A percentile compares a stretch with the other conserved stretches of the same genome.
These are phyloP conservation scores for Holothuria leucospilota DNA, from an alignment of 53 echinoderm and acorn worm genomes.

Conservation along the genomic window DNA sequence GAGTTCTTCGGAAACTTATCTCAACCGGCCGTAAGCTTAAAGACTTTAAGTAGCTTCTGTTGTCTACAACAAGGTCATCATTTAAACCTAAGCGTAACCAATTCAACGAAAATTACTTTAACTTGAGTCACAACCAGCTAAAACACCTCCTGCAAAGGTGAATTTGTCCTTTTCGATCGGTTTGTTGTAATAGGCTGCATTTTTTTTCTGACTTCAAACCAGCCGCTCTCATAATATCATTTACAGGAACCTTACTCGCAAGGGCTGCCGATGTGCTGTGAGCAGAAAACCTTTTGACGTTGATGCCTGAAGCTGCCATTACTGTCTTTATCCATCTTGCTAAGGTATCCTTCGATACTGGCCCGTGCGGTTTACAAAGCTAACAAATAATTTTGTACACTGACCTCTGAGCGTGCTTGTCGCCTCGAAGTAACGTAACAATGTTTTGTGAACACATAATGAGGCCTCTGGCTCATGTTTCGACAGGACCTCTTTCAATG, in stretches of 20 bases:
- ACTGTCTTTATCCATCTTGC: background rate
- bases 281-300: background rate
- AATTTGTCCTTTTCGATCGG: background rate
- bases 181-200: slow-evolving; percentile 30
- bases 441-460: background rate
- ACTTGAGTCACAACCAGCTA: too few species aligned
- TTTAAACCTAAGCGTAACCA: too few species aligned
- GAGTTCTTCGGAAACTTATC: too few species aligned
- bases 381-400: slow-evolving; percentile 2
- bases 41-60: too few species aligned
- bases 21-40: too few species aligned
- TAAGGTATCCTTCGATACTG: background rate
- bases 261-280: slow-evolving; percentile 32
- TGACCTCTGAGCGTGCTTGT: background rate
- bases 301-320: background rate
- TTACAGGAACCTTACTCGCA: background rate
- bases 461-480: too few species aligned
- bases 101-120: too few species aligned
- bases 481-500: too few species aligned
- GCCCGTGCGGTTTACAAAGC: slow-evolving; percentile 6
- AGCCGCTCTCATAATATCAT: slow-evolving; percentile 15
- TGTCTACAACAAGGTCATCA: too few species aligned
- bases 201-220: slow-evolving; percentile 28
- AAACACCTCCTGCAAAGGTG: too few species aligned
- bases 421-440: background rate